Percentiles rank a stretch among this genome's conserved stretches.
phyloP scores from a whole-genome alignment of 2,113 vertebrate species.

The Percina caprodes region DNA sequence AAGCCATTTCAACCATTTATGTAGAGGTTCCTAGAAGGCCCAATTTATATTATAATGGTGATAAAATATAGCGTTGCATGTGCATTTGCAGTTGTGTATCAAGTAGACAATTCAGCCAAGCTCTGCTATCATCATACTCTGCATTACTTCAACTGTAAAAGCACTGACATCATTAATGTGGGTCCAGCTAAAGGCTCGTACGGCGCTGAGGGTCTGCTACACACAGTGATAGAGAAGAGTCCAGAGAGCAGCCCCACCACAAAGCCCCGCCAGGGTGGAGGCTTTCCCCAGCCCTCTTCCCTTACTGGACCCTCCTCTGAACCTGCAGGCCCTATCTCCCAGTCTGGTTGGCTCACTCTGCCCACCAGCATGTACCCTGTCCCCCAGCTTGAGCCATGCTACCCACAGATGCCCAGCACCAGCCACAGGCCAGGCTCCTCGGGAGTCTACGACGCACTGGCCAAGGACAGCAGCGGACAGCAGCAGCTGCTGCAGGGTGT shows the following conservation, averaged over 20 bases:
- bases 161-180: background rate
- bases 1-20: too few species aligned
- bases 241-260: conserved; percentile 92
- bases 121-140: background rate
- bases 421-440: conserved; percentile 70
- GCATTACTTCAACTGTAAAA: background rate
- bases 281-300: conserved; percentile 78
- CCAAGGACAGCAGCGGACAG: conserved; percentile 86
- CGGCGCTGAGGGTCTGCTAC: conserved; percentile 89
- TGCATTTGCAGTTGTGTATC: background rate
- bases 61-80: too few species aligned
- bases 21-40: background rate
- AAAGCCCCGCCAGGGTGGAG: conserved; percentile 86
- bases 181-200: conserved; percentile 79
- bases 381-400: conserved; percentile 90
- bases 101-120: too few species aligned
- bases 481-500: conserved; percentile 47
- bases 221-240: conserved; percentile 94
- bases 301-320: conserved; percentile 68
- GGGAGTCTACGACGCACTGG: conserved; percentile 86
- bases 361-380: conserved; percentile 88
- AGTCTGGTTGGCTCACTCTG: conserved; percentile 86
- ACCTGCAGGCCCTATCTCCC: conserved; percentile 56
- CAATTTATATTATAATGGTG: background rate
- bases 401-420: conserved; percentile 87